phyloP scores from a whole-genome alignment of 1,140 invertebrate genomes.

The Drosophila ambigua region DNA sequence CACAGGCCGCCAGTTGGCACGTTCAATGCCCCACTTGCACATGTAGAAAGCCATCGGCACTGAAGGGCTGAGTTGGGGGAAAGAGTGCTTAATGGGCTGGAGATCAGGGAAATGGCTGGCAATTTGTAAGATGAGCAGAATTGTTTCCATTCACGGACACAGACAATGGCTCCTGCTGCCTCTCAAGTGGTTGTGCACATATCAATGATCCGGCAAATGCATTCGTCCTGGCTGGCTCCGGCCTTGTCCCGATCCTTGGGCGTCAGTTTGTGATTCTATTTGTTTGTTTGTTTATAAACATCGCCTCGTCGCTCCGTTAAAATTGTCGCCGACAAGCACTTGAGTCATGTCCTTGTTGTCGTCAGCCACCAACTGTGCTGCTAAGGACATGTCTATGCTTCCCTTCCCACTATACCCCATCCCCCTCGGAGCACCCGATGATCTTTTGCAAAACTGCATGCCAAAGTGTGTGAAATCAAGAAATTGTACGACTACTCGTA shows the following conservation, averaged over 20 bases:
- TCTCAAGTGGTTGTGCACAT: conserved; percentile 26
- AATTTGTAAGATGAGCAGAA: conserved; percentile 54
- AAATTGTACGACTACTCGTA: not conserved
- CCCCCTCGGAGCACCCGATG: conserved; percentile 7
- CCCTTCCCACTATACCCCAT: not conserved
- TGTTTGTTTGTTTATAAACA: conserved; percentile 75
- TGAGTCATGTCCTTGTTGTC: conserved; percentile 67
- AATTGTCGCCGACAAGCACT: conserved; percentile 65
- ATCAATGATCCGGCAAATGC: conserved; percentile 46
- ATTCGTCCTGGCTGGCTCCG: conserved; percentile 17
- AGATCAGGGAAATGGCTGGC: not conserved
- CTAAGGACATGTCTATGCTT: conserved; percentile 57
- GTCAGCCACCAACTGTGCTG: conserved; percentile 72
- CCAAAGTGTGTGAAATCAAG: conserved; percentile 14
- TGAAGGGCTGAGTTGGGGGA: not conserved
- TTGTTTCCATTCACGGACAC: conserved; percentile 21
- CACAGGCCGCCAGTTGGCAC: not conserved
- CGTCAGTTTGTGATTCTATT: conserved; percentile 27
- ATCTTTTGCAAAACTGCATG: conserved; percentile 65
- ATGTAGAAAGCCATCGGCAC: conserved; percentile 1
- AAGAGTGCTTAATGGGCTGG: conserved; percentile 10
- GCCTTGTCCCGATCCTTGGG: conserved; percentile 11
- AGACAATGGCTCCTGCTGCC: not conserved
- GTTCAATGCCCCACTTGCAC: conserved; percentile 37
- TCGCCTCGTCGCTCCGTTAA: conserved; percentile 28